Evolutionary conservation across 1,140 invertebrate genomes (phyloP).

Genomic region (Aricia agestis): DNA sequence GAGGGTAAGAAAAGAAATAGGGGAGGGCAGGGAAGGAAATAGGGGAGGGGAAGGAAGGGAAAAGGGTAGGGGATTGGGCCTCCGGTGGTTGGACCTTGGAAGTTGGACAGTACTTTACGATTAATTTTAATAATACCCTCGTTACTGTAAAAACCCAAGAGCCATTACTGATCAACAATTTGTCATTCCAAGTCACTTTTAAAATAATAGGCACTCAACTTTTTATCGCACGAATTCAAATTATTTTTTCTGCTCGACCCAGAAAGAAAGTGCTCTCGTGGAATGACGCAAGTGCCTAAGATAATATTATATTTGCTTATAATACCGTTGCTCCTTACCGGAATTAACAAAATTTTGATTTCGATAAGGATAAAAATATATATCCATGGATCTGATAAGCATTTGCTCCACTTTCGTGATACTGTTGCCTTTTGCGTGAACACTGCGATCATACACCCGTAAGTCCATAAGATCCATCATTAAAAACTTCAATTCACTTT

Average conservation of each 20-base stretch:
- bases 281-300: background rate
- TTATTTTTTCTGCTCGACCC: background rate
- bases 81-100: too few relatives aligned
- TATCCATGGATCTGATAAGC: background rate
- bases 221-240: slow-evolving; percentile 1
- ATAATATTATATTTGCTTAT: background rate
- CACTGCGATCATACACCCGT: background rate
- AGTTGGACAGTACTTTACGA: too few relatives aligned
- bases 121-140: background rate
- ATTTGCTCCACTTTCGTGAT: background rate
- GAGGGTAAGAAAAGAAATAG: too few relatives aligned
- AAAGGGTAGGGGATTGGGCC: too few relatives aligned
- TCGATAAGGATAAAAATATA: background rate
- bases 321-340: background rate
- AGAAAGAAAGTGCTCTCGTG: background rate
- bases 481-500: too few relatives aligned
- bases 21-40: too few relatives aligned
- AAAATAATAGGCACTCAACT: background rate
- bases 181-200: background rate
- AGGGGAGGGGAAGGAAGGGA: too few relatives aligned
- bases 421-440: background rate
- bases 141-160: background rate
- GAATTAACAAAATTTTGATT: background rate
- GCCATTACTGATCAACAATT: background rate
- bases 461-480: too few relatives aligned